A percentile compares a stretch with the other conserved stretches of the same genome.
Conservation (phyloP, 2,888 invertebrate genomes). For the Lasioglossum pauxillum region DNA sequence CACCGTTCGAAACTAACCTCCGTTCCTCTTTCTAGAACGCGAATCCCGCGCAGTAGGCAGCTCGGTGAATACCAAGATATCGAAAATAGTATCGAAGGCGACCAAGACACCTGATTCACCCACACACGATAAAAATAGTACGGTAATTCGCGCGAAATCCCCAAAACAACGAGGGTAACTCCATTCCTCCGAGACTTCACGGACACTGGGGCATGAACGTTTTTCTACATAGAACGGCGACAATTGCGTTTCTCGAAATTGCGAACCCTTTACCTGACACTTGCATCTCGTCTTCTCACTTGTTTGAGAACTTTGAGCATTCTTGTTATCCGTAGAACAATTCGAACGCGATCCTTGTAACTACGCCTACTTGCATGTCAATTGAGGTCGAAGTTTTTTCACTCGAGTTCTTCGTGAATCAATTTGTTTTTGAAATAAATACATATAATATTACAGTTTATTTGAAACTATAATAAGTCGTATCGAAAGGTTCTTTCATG, state of each 20-base stretch:
- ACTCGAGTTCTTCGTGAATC: neutral
- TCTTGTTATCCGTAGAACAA: neutral
- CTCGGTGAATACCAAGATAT: constrained; percentile 67
- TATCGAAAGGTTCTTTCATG: neutral
- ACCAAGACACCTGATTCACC: constrained; percentile 77
- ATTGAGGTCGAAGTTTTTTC: neutral
- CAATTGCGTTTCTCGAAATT: neutral
- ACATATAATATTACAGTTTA: neutral
- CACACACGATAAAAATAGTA: constrained; percentile 79
- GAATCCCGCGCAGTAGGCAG: constrained; percentile 59
- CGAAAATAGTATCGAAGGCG: constrained; percentile 74
- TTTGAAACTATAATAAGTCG: neutral
- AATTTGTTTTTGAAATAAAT: neutral
- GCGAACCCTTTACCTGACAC: neutral
- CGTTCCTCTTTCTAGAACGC: constrained; percentile 52
- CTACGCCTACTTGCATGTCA: neutral
- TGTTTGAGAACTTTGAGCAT: neutral
- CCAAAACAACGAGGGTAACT: constrained; percentile 72
- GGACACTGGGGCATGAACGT: constrained; percentile 45
- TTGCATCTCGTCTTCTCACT: neutral
- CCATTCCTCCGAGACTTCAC: constrained; percentile 69
- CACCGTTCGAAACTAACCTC: constrained; percentile 73
- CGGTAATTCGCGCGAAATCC: constrained; percentile 73
- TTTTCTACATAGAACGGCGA: constrained; percentile 40
- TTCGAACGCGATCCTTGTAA: neutral